These are phyloP conservation scores for Psittacula echo DNA, from an alignment of 2,797 vertebrate species.

Conservation along the genomic window DNA sequence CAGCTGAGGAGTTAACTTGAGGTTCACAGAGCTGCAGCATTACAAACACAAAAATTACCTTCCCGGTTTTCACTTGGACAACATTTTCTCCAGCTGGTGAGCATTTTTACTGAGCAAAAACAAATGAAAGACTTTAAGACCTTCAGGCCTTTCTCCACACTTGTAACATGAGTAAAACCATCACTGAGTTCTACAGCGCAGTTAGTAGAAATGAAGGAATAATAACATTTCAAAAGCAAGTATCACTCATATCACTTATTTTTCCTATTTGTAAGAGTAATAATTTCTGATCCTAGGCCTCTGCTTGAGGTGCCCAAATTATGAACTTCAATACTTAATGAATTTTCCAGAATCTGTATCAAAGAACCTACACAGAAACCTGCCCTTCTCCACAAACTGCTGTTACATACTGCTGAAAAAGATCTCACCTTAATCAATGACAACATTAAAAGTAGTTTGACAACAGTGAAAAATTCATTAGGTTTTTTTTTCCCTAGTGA, in stretches of 20 bases:
- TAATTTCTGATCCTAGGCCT: not conserved
- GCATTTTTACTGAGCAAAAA: not conserved
- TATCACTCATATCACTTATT: not conserved
- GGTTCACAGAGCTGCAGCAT: not conserved
- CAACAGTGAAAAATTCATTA: not conserved
- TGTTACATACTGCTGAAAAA: not conserved
- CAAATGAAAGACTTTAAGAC: not conserved
- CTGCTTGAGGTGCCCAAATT: not conserved
- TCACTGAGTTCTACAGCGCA: not conserved
- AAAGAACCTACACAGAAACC: not conserved
- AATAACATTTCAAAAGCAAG: not conserved
- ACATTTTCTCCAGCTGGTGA: not conserved
- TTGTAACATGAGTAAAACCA: rapidly evolving
- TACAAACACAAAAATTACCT: not conserved
- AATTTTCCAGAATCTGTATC: not conserved
- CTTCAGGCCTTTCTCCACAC: not conserved
- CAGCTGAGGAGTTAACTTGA: not conserved
- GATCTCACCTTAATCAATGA: not conserved
- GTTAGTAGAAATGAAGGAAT: not conserved
- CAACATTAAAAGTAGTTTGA: not conserved
- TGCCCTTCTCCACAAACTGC: not conserved
- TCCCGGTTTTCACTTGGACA: not conserved
- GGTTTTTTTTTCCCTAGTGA: not conserved
- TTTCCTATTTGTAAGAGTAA: not conserved
- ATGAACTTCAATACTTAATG: not conserved